Base-by-base conservation (phyloP, 2,797 vertebrate species). In the Sylvia borin region DNA sequence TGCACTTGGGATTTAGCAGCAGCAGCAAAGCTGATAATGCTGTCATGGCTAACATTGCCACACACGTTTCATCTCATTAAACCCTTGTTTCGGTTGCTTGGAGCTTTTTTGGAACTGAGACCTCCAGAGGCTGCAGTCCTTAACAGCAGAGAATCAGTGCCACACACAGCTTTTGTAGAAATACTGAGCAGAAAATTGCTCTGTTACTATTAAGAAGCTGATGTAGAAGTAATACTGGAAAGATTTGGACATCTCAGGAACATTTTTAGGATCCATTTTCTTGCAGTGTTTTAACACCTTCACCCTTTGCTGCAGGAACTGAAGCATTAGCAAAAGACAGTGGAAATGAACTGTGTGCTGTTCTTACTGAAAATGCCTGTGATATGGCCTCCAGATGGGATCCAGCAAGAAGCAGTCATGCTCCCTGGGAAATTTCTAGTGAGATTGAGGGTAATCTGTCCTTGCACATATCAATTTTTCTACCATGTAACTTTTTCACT, bases 31-130 rank as follows among this genome's bases (percentile, higher is more conserved):
- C 65, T 64, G 74, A 50, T 77, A 61, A 57, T 2, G 8, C 73
- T 77, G 72, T 51, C 66, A 16, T 18, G 21, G 70, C 51, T 78
- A 70, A 84, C 0, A 2, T 21, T 91, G 54, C 77, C 66, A 65
- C 72, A 10, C 73, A 16, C 7, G 5, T 85, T 86, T 91, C 76
- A 75, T 70, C 38, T 85, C 77, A 51, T 90, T 81, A 95, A 90
- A 75, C n/a, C 70, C 45, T 77, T 54, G 31, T 53, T 95, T 84
- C 3, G 0, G 81, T 34, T 80, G 65, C 78, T 83, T 38, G 57
- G 87, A 93, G 62, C 65, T 80, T 88, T 77, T 77, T 75, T 20
- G n/a, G 47, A 47, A 70, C 5, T 12, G 51, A 92, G 82, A 76
- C 38, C 32, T 84, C 66, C 5, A 2, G 66, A 84, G 55, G 78